Conservation (phyloP, 1,140 invertebrate species). For the Penaeus chinensis region DNA sequence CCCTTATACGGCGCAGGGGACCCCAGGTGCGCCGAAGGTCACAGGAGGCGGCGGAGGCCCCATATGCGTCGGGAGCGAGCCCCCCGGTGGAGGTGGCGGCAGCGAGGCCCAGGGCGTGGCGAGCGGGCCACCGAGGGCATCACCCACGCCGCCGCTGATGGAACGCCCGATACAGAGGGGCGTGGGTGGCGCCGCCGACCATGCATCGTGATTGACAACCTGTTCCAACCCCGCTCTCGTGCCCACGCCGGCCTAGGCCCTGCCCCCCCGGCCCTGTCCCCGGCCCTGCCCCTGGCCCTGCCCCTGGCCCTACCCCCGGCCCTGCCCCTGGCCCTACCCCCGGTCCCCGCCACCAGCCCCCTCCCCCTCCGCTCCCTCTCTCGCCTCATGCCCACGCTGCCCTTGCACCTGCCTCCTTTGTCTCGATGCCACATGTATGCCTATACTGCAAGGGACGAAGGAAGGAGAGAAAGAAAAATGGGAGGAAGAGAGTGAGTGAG, state of each 20-base stretch:
- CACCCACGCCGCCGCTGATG: conserved; percentile 18
- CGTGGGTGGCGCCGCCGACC: conserved; percentile 27
- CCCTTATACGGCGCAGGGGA: too few species aligned
- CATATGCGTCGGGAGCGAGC: not conserved
- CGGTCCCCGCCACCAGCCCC: not conserved
- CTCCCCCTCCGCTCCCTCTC: not conserved
- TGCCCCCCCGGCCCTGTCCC: not conserved
- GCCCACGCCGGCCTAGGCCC: conserved; percentile 4
- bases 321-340: not conserved
- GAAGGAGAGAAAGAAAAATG: not conserved
- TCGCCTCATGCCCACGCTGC: not conserved
- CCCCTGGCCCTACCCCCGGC: not conserved
- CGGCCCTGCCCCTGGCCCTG: not conserved
- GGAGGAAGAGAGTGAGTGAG: conserved; percentile 7
- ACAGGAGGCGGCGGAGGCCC: too few species aligned
- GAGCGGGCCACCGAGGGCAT: not conserved
- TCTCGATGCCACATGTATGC: not conserved
- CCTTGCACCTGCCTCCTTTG: not conserved
- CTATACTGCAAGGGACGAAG: not conserved
- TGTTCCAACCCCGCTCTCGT: conserved; percentile 24
- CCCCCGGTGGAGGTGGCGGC: not conserved
- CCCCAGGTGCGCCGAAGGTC: too few species aligned
- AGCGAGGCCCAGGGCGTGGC: not conserved
- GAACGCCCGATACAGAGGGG: conserved; percentile 29
- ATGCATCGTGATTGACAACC: conserved; percentile 29